A percentile compares a stretch with the other conserved stretches of the same genome.
Evolutionary conservation across 2,888 invertebrate genomes (phyloP).

Genomic region (Sesia apiformis): DNA sequence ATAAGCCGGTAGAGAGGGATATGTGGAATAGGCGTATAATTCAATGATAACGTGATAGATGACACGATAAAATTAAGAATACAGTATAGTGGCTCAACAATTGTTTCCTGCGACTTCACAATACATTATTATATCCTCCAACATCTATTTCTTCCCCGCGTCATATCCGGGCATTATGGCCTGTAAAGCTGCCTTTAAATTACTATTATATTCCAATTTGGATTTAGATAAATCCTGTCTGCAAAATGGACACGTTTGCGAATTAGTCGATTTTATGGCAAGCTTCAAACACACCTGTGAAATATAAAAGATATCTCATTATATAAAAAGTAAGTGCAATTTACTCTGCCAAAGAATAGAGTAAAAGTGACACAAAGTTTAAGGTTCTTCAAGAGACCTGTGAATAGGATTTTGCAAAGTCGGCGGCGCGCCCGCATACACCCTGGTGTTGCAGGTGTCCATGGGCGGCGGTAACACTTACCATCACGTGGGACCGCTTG

Average conservation of each 20-base stretch:
- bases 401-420: too few relatives aligned
- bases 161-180: constrained; percentile 81
- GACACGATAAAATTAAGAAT: neutral
- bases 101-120: neutral
- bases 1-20: too few relatives aligned
- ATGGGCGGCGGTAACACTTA: too few relatives aligned
- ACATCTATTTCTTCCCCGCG: constrained; percentile 35
- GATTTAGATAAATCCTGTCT: constrained; percentile 75
- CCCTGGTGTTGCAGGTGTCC: too few relatives aligned
- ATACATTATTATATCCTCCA: too few relatives aligned
- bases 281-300: constrained; percentile 76
- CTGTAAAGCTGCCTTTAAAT: constrained; percentile 70
- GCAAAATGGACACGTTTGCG: constrained; percentile 81
- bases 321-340: neutral
- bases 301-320: neutral
- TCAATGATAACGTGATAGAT: neutral
- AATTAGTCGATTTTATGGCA: constrained; percentile 77
- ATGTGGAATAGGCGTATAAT: neutral
- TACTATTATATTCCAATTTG: constrained; percentile 71
- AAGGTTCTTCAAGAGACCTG: too few relatives aligned
- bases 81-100: neutral
- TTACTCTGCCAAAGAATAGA: too few relatives aligned
- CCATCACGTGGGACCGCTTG: too few relatives aligned
- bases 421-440: too few relatives aligned
- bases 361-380: neutral